These are phyloP conservation scores for Tetramorium simillimum DNA, from an alignment of 1,140 invertebrate species.

Conservation along the genomic window DNA sequence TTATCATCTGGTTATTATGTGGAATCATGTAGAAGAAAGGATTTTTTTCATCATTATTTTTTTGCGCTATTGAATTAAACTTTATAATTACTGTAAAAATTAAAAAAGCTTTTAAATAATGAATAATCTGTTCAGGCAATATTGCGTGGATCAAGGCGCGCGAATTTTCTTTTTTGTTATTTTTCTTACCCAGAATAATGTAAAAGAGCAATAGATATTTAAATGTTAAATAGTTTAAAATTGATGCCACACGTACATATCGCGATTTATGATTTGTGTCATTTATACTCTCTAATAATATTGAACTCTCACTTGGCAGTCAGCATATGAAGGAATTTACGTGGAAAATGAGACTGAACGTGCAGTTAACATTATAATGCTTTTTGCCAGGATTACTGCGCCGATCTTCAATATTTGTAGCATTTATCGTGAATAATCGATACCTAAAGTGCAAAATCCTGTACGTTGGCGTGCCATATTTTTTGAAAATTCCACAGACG, in stretches of 20 bases:
- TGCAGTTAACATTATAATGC: constrained; percentile 21
- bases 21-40: neutral
- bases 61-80: neutral
- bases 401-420: constrained; percentile 24
- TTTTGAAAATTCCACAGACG: constrained; percentile 1
- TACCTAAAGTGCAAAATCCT: constrained; percentile 35
- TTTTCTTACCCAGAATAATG: neutral
- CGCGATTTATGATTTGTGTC: neutral
- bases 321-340: neutral
- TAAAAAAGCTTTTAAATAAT: neutral
- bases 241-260: neutral
- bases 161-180: neutral
- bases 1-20: constrained; percentile 5
- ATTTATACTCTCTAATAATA: neutral
- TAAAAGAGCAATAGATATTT: neutral
- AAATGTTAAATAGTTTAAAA: neutral
- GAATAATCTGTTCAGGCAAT: neutral
- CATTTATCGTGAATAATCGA: constrained; percentile 36
- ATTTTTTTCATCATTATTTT: neutral
- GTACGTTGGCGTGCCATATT: constrained; percentile 21
- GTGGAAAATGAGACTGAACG: neutral
- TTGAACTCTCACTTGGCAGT: neutral
- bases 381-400: neutral
- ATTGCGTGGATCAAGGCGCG: neutral
- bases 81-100: neutral